phyloP scores from a whole-genome alignment of 2,113 vertebrate species.

The Lepidothrix coronata region DNA sequence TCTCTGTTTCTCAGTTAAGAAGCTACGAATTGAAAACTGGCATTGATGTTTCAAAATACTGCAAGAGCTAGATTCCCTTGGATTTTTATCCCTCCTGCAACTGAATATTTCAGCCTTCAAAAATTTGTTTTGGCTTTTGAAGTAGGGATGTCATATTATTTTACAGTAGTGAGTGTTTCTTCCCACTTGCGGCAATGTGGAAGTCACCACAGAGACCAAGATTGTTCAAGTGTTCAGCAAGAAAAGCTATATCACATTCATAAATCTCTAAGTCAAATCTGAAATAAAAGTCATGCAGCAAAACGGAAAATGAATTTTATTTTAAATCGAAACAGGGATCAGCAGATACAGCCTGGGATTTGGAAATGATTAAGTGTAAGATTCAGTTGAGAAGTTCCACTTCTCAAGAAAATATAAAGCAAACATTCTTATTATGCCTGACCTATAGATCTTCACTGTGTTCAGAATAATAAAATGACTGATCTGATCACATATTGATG shows the following conservation, averaged over 20 bases:
- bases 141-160: neutral
- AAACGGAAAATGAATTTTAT: constrained; percentile 75
- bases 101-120: neutral
- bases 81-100: neutral
- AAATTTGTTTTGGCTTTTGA: constrained; percentile 50
- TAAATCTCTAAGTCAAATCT: constrained; percentile 71
- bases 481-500: constrained; percentile 5
- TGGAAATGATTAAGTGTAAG: constrained; percentile 71
- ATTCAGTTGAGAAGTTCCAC: constrained; percentile 70
- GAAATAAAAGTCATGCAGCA: constrained; percentile 69
- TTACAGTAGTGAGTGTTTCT: constrained; percentile 5
- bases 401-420: constrained; percentile 62
- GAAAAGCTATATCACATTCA: constrained; percentile 53
- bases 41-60: neutral
- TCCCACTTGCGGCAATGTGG: neutral
- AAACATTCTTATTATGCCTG: constrained; percentile 54
- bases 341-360: constrained; percentile 69
- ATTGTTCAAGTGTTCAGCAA: constrained; percentile 39
- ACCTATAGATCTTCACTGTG: constrained; percentile 40
- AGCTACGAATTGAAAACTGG: neutral
- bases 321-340: constrained; percentile 72
- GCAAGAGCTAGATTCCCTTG: neutral
- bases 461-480: constrained; percentile 45
- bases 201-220: constrained; percentile 50
- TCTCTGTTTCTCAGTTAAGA: neutral